Evolutionary conservation across 2,888 invertebrate genomes (phyloP).

Genomic region (Troides oblongomaculatus): DNA sequence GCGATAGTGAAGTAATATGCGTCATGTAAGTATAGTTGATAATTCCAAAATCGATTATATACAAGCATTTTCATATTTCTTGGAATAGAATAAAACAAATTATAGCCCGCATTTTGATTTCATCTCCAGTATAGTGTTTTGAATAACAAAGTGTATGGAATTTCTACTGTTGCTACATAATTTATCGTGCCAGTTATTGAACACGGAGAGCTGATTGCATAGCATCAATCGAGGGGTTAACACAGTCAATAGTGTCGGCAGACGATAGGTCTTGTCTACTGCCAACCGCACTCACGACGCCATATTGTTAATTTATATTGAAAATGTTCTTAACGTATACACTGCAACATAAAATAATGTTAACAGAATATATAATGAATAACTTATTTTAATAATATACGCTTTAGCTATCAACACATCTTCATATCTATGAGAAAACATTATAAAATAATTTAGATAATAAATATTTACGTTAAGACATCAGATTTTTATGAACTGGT

Average conservation of each 20-base stretch:
- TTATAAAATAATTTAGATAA: too few relatives aligned
- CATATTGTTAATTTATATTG: slow-evolving; percentile 22
- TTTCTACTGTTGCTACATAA: slow-evolving; percentile 5
- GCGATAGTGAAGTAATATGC: too few relatives aligned
- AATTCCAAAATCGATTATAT: too few relatives aligned
- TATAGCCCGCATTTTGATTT: not conserved
- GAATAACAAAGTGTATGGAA: not conserved
- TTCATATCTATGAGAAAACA: too few relatives aligned
- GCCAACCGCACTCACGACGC: slow-evolving; percentile 14
- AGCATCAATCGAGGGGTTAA: slow-evolving; percentile 26
- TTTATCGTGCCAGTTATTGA: slow-evolving; percentile 15
- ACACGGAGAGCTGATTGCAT: slow-evolving; percentile 20
- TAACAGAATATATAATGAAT: not conserved
- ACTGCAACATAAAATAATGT: slow-evolving; percentile 11
- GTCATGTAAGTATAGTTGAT: too few relatives aligned
- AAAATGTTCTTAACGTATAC: slow-evolving; percentile 17
- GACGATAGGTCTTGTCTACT: slow-evolving; percentile 27
- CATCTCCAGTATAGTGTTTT: not conserved
- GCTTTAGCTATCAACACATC: too few relatives aligned
- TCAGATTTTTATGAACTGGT: too few relatives aligned
- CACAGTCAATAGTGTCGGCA: slow-evolving; percentile 27
- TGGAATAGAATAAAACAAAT: not conserved
- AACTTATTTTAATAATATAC: too few relatives aligned
- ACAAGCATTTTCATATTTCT: too few relatives aligned
- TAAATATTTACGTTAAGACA: too few relatives aligned